Evolutionary conservation across 2,113 vertebrate genomes (phyloP), one percentile per base, ranked within the genome.

Genomic region (Axis porcinus): DNA sequence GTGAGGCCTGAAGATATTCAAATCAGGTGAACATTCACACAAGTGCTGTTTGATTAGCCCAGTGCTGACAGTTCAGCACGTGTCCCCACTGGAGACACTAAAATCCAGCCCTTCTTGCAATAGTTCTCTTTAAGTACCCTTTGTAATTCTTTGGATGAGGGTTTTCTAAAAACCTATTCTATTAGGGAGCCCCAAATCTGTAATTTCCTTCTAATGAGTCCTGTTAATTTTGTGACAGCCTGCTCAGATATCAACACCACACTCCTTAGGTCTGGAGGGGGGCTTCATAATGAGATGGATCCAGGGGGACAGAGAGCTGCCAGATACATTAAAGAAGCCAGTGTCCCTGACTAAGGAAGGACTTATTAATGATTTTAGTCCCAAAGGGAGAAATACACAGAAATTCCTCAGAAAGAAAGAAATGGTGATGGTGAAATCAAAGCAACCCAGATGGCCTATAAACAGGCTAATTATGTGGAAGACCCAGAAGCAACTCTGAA

Each of bases 371-470:
- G 98, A 97, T 85, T 83, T 89, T 57, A 97, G 93, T 98, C 84
- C 92, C 36, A 1, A 67, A 98, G 96, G 97, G 98, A 97, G 86
- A 95, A 58, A 95, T 85, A 91, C 84, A 94, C 81, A 92, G 83
- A 95, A 95, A 94, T 92, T 96, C 96, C 95, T 98, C 95, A 97
- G 97, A 96, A 97, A 96, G 92, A 97, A 98, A 91, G 96, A 96
- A 97, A 97, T 52, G 47, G 95, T 30, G 55, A 50, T 88, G 74
- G 96, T 92, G 96, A 98, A 97, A 98, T 97, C 3, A 47, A 98
- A 98, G 96, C 15, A 81, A 98, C 97, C 97, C 98, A 98, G 97
- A 97, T 98, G 99, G 98, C 92, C 98, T 95, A 98, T 98, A 98
- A 98, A 97, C 98, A 98, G 92, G 88, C 95, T 98, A 98, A 98